These are phyloP conservation scores for Phyllostomus discolor DNA, from an alignment of 2,113 vertebrate species.

Conservation along the genomic window DNA sequence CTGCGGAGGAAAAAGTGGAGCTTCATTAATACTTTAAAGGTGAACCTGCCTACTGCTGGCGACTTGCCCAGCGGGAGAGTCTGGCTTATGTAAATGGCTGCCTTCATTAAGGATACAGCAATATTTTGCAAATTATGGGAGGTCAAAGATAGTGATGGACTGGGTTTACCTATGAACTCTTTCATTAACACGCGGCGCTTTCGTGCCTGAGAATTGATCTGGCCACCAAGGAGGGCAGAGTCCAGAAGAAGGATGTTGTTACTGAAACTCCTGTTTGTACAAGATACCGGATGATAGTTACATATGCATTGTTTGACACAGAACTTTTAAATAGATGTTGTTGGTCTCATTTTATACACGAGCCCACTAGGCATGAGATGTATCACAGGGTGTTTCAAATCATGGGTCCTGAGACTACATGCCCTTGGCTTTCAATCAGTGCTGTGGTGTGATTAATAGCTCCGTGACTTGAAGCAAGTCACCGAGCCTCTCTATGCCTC, in stretches of 20 bases:
- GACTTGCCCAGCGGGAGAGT: conserved; percentile 48
- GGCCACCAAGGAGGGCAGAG: background rate
- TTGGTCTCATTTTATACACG: background rate
- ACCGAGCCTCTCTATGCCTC: background rate
- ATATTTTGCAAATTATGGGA: conserved; percentile 67
- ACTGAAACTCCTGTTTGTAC: background rate
- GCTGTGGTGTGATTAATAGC: background rate
- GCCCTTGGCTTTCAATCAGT: background rate
- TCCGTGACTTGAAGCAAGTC: background rate
- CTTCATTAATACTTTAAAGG: conserved; percentile 67
- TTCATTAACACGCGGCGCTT: conserved; percentile 11
- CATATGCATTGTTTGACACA: background rate
- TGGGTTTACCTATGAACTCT: conserved; percentile 35
- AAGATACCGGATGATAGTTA: background rate
- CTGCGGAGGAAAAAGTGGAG: conserved; percentile 6
- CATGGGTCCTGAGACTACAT: background rate
- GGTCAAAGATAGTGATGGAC: conserved; percentile 57
- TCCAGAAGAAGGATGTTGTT: background rate
- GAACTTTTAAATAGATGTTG: background rate
- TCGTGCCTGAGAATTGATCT: background rate
- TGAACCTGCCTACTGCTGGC: conserved; percentile 53
- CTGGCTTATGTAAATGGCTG: conserved; percentile 67
- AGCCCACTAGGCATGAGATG: background rate
- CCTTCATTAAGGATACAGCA: conserved; percentile 69
- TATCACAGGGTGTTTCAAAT: background rate